Percentiles rank a stretch among this genome's conserved stretches.
phyloP scores from a whole-genome alignment of 2,888 invertebrate genomes.

The Lamproptera curius region DNA sequence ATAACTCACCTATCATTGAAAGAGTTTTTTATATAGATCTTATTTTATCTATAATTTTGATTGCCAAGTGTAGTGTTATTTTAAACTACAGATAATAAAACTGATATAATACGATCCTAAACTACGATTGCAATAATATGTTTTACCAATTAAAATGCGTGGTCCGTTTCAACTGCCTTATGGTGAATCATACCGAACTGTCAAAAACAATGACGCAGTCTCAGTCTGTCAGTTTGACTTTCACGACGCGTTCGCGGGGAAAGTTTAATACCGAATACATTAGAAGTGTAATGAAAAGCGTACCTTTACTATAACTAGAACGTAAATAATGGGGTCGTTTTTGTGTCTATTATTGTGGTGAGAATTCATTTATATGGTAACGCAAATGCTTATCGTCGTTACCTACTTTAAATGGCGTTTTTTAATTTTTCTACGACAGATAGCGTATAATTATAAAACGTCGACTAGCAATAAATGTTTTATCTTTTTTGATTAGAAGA shows the following conservation, averaged over 20 bases:
- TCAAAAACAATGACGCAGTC: constrained; percentile 11
- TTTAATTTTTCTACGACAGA: not conserved
- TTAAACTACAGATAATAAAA: no score
- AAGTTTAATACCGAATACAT: constrained; percentile 14
- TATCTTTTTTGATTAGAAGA: no score
- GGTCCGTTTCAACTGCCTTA: not conserved
- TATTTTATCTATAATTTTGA: no score
- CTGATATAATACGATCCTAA: no score
- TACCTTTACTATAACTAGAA: constrained; percentile 5
- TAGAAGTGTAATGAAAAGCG: constrained; percentile 4
- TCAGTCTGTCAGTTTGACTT: constrained; percentile 11
- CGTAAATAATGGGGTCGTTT: constrained; percentile 6
- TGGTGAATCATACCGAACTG: constrained; percentile 2
- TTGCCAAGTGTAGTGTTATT: no score
- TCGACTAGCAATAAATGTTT: not conserved
- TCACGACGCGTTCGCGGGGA: constrained; percentile 11
- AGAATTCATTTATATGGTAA: constrained; percentile 8
- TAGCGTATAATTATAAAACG: no score
- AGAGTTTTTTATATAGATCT: no score
- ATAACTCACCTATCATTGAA: no score
- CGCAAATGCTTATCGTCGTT: not conserved
- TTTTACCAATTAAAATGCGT: not conserved
- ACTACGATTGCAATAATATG: no score
- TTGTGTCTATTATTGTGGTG: constrained; percentile 1
- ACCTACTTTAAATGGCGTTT: not conserved